Evolutionary conservation across 2,888 invertebrate species (phyloP).

Genomic region (Rhodophaea formosa): DNA sequence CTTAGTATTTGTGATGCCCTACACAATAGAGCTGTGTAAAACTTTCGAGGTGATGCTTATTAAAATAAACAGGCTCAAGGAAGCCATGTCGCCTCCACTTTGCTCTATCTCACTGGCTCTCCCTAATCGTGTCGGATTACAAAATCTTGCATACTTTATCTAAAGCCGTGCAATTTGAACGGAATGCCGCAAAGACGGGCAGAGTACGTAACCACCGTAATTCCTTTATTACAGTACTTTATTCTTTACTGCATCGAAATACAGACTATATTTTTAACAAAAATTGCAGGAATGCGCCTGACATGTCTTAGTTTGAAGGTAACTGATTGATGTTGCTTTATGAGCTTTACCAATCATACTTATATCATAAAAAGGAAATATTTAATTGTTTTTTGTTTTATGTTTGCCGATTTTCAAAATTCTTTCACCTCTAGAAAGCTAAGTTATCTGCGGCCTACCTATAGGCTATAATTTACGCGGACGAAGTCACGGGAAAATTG

Average conservation of each 20-base stretch:
- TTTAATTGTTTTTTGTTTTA: too few species aligned
- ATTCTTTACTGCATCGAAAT: constrained; percentile 32
- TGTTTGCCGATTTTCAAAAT: too few species aligned
- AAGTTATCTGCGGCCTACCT: too few species aligned
- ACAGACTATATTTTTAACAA: constrained; percentile 19
- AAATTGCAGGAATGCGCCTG: background rate
- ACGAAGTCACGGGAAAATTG: too few species aligned
- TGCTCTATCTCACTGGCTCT: constrained; percentile 31
- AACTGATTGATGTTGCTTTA: background rate
- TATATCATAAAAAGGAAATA: too few species aligned
- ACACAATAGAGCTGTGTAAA: too few species aligned
- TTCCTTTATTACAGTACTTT: constrained; percentile 33
- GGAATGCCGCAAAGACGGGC: constrained; percentile 36
- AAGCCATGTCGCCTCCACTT: constrained; percentile 35
- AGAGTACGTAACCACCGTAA: constrained; percentile 29
- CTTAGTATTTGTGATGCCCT: too few species aligned
- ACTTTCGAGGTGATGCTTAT: background rate
- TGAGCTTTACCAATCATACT: background rate
- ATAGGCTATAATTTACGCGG: too few species aligned
- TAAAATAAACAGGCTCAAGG: constrained; percentile 27
- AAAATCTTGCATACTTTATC: constrained; percentile 52
- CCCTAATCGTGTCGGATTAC: constrained; percentile 44
- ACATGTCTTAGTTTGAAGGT: background rate
- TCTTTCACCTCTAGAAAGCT: too few species aligned
- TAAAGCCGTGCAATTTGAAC: constrained; percentile 49